Evolutionary conservation across 2,888 invertebrate species (phyloP).

Genomic region (Synergus japonicus): DNA sequence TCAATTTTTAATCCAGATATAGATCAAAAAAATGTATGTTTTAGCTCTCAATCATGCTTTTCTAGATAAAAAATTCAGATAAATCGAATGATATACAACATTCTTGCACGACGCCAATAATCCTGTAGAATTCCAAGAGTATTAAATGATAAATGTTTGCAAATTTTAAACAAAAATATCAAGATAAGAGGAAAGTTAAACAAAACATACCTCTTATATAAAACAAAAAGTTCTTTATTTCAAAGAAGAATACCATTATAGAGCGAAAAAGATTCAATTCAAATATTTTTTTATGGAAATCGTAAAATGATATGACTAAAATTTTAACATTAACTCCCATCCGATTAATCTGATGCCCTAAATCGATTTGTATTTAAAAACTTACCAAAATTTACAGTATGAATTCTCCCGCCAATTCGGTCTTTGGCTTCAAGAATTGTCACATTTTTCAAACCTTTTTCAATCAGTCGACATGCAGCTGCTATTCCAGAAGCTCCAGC

Average conservation of each 20-base stretch:
- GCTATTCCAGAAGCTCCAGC: constrained; percentile 81
- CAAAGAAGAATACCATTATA: too few species aligned
- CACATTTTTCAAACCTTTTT: constrained; percentile 77
- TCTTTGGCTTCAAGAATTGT: constrained; percentile 78
- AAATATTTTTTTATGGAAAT: not conserved
- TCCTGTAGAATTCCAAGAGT: not conserved
- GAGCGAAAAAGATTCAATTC: not conserved
- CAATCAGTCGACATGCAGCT: constrained; percentile 78
- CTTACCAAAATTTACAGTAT: constrained; percentile 77
- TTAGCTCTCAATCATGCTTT: not conserved
- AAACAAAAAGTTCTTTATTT: too few species aligned
- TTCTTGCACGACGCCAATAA: too few species aligned
- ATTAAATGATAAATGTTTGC: not conserved
- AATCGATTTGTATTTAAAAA: constrained; percentile 8
- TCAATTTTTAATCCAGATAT: too few species aligned
- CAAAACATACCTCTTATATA: not conserved
- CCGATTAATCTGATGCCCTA: not conserved
- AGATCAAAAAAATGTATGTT: too few species aligned
- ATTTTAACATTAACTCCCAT: too few species aligned
- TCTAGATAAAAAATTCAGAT: not conserved
- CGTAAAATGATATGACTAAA: not conserved
- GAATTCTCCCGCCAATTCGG: constrained; percentile 78
- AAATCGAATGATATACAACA: not conserved
- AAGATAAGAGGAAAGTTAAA: not conserved
- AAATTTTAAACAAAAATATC: not conserved